Conservation (phyloP, 2,797 vertebrate genomes). For the Chaetophractus vellerosus region DNA sequence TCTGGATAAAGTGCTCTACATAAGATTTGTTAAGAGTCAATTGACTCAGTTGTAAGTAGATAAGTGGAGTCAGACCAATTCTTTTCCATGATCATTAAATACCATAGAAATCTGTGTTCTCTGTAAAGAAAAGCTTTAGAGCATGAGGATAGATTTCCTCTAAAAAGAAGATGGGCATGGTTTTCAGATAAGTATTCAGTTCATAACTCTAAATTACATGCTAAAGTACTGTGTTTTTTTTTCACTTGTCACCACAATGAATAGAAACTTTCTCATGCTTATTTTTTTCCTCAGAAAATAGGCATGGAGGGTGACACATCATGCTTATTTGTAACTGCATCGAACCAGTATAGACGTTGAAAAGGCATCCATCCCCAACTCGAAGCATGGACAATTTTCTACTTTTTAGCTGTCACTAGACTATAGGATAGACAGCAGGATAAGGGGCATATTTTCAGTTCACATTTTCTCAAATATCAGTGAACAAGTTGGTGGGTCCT, state of each 20-base stretch:
- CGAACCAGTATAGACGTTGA: not conserved
- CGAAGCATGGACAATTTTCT: constrained; percentile 36
- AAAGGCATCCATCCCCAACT: not conserved
- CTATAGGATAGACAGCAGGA: not conserved
- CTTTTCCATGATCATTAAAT: constrained; percentile 61
- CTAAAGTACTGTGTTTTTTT: not conserved
- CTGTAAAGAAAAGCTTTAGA: constrained; percentile 33
- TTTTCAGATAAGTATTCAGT: constrained; percentile 66
- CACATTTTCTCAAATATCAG: not conserved
- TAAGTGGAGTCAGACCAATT: constrained; percentile 43
- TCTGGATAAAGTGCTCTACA: constrained; percentile 24
- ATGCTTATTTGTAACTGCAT: constrained; percentile 41
- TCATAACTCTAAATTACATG: constrained; percentile 74
- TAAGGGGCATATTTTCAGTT: not conserved
- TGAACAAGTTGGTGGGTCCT: not conserved
- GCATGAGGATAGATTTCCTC: not conserved
- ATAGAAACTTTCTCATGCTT: constrained; percentile 39
- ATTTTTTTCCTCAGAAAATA: constrained; percentile 55
- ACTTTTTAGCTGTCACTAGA: constrained; percentile 1
- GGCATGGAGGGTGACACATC: not conserved
- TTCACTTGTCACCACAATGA: constrained; percentile 62
- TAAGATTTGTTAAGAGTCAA: constrained; percentile 24
- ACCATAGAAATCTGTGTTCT: not conserved
- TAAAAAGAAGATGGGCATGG: constrained; percentile 46
- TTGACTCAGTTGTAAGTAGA: constrained; percentile 25